These are phyloP conservation scores for Phalacrocorax aristotelis DNA, from an alignment of 2,113 vertebrate species.

Conservation along the genomic window DNA sequence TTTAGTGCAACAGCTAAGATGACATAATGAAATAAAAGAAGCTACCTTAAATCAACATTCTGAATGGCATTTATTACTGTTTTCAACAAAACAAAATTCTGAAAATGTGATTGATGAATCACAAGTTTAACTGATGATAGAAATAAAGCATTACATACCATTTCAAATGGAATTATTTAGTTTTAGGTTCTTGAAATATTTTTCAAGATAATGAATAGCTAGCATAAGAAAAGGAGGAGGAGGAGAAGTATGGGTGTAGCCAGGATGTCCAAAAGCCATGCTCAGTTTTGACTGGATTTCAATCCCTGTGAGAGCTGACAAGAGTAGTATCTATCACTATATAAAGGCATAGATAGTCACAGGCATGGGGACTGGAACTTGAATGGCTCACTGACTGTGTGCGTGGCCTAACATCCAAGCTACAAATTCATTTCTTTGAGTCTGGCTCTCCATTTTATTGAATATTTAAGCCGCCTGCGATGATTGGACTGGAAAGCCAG, in stretches of 20 bases:
- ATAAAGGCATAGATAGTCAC: not conserved
- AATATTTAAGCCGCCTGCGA: not conserved
- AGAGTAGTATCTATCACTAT: not conserved
- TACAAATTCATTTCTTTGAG: not conserved
- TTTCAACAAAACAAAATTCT: not conserved
- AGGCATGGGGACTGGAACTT: rapidly evolving
- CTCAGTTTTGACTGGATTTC: not conserved
- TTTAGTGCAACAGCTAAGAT: not conserved
- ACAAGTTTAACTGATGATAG: not conserved
- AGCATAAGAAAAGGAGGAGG: not conserved
- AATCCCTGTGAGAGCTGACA: not conserved
- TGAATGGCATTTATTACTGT: not conserved
- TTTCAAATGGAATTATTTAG: not conserved
- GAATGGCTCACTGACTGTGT: not conserved
- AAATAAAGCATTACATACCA: not conserved
- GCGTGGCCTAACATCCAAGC: not conserved
- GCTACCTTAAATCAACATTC: not conserved
- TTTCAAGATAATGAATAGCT: not conserved
- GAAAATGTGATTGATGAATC: not conserved
- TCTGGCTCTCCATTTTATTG: not conserved
- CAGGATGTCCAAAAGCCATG: not conserved
- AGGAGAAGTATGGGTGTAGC: not conserved
- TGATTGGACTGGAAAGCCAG: not conserved
- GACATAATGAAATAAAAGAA: not conserved
- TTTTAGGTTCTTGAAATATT: not conserved